Evolutionary conservation across 2,888 invertebrate species (phyloP), one percentile per base, ranked within the genome.

Genomic region (Eilema griseolum): DNA sequence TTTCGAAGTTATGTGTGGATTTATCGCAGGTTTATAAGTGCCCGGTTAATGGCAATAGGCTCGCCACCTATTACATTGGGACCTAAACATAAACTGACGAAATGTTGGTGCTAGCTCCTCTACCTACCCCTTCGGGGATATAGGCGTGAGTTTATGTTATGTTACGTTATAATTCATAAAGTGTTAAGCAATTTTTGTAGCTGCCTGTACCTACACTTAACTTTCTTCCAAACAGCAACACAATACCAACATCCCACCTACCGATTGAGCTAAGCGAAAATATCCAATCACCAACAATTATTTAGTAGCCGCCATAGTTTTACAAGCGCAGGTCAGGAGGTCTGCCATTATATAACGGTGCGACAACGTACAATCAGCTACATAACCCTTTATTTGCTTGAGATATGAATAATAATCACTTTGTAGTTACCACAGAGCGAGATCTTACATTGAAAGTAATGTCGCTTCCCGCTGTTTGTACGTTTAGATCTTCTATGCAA

Each of bases 361-460:
- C 16, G 16, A 61, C 61, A 61, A 23, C 31, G 28, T 61, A 23
- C 33, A 33, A 31, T 61, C 33, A 33, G 31, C n/a, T 31, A 33
- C 61, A 61, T 61, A 61, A 61, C 26, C 61, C n/a, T 31, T 61
- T n/a, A 61, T 61, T 61, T 61, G 33, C 20, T 46, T 52, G 52
- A 52, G 52, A 52, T 52, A 52, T 52, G 52, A 52, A 52, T 52
- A 52, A 52, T n/a, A 52, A 52, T 52, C n/a, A n/a, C 10, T 52
- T 52, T 16, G 20, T 16, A 10, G 52, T 52, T 52, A 10, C 52
- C n/a, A 52, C 52, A 52, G 52, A n/a, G 52, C 2, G 1, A 52
- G n/a, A n/a, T 52, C n/a, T 52, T n/a, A 20, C 14, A n/a, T n/a
- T 7, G 5, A n/a, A 8, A 52, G 10, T 16, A 52, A 52, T 8